Evolutionary conservation across 1,140 invertebrate species (phyloP).

Genomic region (Lepeophtheirus salmonis): DNA sequence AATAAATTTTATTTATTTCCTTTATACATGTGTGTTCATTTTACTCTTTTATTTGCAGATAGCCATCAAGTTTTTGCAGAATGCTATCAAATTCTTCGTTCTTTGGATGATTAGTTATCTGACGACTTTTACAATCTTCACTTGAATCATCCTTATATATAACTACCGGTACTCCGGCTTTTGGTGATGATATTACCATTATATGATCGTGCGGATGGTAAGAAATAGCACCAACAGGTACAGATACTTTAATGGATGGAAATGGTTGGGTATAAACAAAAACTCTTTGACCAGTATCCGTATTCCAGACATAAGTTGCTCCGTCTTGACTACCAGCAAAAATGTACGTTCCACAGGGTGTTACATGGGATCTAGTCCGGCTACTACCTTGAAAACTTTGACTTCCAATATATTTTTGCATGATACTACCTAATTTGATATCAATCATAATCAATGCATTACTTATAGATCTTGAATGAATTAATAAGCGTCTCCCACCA

Average conservation of each 20-base stretch:
- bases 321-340: not conserved
- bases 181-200: not conserved
- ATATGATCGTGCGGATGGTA: not conserved
- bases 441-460: slow-evolving; percentile 4
- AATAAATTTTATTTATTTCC: not conserved
- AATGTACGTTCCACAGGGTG: slow-evolving; percentile 5
- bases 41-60: too few species aligned
- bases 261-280: not conserved
- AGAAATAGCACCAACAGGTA: not conserved
- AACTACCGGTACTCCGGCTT: not conserved
- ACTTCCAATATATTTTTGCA: not conserved
- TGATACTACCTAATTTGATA: not conserved
- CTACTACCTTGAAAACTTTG: not conserved
- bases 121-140: not conserved
- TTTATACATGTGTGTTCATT: too few species aligned
- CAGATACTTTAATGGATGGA: not conserved
- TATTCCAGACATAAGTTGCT: not conserved
- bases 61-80: not conserved
- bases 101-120: not conserved
- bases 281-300: not conserved
- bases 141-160: not conserved
- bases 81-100: not conserved
- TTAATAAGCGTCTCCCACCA: slow-evolving; percentile 1
- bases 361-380: not conserved
- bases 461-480: not conserved